Percentiles rank a stretch among this genome's conserved stretches.
Conservation (phyloP, 2,797 vertebrate genomes). For the Apogon talboti region DNA sequence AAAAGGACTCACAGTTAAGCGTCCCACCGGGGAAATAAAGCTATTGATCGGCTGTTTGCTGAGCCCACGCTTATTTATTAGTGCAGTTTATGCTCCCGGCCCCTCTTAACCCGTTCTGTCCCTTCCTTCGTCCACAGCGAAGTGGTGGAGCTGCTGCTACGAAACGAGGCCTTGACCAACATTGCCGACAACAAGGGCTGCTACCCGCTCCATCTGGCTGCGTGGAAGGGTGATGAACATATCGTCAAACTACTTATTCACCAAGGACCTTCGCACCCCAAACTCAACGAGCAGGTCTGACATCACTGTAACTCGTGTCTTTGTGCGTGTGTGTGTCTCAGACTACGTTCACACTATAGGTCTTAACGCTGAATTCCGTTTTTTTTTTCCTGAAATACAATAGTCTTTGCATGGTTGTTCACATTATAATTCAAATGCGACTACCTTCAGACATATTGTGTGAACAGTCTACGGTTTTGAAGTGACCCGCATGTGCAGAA, state of each 20-base stretch:
- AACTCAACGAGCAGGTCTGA: constrained; percentile 95
- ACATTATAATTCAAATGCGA: no score
- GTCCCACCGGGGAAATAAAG: constrained; percentile 52
- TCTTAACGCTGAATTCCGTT: no score
- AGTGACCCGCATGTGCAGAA: no score
- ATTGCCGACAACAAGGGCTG: constrained; percentile 97
- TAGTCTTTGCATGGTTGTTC: no score
- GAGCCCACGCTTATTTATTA: constrained; percentile 37
- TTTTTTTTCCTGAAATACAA: no score
- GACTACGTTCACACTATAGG: background rate
- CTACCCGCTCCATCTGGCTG: constrained; percentile 96
- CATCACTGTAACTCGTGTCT: background rate
- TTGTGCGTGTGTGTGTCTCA: background rate
- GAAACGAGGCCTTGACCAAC: constrained; percentile 95
- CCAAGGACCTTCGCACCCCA: constrained; percentile 96
- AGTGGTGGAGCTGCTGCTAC: constrained; percentile 93
- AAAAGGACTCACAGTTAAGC: constrained; percentile 8
- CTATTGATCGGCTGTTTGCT: constrained; percentile 53
- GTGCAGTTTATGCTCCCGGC: constrained; percentile 12
- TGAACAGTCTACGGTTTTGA: no score
- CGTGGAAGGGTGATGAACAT: constrained; percentile 96
- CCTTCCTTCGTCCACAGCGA: constrained; percentile 80
- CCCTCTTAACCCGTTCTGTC: constrained; percentile 9
- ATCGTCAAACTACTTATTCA: constrained; percentile 96
- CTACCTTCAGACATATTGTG: no score